Percentiles rank a stretch among this genome's conserved stretches.
phyloP scores from a whole-genome alignment of 2,113 vertebrate genomes.

The Xiphophorus couchianus region DNA sequence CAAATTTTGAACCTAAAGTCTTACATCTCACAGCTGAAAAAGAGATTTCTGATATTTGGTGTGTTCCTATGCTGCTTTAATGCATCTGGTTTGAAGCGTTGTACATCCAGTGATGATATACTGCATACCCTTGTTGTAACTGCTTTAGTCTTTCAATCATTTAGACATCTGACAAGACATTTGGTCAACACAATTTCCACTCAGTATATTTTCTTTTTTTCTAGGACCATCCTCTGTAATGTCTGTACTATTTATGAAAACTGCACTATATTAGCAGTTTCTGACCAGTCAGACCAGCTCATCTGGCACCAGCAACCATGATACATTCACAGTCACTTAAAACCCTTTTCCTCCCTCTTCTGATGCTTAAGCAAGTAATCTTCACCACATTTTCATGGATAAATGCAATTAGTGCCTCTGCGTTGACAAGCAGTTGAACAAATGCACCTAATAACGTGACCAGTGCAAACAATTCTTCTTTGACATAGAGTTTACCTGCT shows the following conservation, averaged over 20 bases:
- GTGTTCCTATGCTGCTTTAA: neutral
- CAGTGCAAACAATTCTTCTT: neutral
- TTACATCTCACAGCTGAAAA: neutral
- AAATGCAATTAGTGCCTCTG: no score
- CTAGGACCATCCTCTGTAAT: no score
- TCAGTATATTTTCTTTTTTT: no score
- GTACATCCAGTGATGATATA: no score
- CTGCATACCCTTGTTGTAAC: neutral
- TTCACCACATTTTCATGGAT: no score
- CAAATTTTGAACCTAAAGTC: neutral
- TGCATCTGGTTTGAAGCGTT: neutral
- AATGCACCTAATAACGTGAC: neutral
- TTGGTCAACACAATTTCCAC: neutral
- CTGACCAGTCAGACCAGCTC: neutral
- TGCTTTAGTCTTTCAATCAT: neutral
- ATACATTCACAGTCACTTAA: neutral
- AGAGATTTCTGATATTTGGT: neutral
- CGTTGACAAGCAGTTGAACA: neutral
- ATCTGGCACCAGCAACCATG: neutral
- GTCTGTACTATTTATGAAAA: no score
- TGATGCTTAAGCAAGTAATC: no score
- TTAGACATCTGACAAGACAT: neutral
- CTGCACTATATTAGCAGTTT: no score
- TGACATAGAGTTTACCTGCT: slow-evolving; percentile 68
- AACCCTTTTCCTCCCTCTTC: neutral